Percentiles rank a stretch among this genome's conserved stretches.
Evolutionary conservation across 1,140 invertebrate species (phyloP).

Genomic region (Oryzaephilus surinamensis): DNA sequence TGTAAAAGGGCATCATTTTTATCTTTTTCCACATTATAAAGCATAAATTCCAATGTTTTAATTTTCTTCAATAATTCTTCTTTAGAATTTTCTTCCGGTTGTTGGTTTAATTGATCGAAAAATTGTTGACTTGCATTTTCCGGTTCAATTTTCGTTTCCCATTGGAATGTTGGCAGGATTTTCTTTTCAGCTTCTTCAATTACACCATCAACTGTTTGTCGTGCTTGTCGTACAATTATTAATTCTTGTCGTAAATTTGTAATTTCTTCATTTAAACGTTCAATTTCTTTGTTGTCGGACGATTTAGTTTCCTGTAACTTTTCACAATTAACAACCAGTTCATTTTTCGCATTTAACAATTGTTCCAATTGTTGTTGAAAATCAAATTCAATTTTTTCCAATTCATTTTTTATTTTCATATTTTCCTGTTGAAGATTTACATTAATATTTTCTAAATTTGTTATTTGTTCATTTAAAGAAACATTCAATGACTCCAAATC

Average conservation of each 20-base stretch:
- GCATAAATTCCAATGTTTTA: conserved; percentile 33
- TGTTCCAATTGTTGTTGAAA: conserved; percentile 49
- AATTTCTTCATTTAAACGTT: not conserved
- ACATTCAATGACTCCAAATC: conserved; percentile 25
- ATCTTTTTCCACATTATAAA: conserved; percentile 32
- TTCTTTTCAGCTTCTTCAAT: not conserved
- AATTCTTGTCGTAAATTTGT: conserved; percentile 1
- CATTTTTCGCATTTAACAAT: conserved; percentile 41
- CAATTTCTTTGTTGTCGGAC: conserved; percentile 1
- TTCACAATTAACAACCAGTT: conserved; percentile 35
- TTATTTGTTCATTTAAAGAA: conserved; percentile 33
- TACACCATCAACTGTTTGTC: not conserved
- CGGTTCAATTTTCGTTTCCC: not conserved
- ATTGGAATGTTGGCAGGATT: not conserved
- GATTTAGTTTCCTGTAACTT: conserved; percentile 4
- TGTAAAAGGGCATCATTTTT: conserved; percentile 24
- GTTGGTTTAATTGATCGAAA: not conserved
- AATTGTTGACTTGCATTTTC: not conserved
- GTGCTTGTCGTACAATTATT: not conserved
- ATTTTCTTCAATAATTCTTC: conserved; percentile 29
- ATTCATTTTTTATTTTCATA: conserved; percentile 41
- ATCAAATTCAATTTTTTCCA: conserved; percentile 49
- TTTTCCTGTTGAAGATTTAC: conserved; percentile 43
- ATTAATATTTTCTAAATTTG: conserved; percentile 37
- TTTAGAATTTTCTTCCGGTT: conserved; percentile 12